These are phyloP conservation scores for Drosophila ohnishii DNA, from an alignment of 1,140 invertebrate species.

Conservation along the genomic window DNA sequence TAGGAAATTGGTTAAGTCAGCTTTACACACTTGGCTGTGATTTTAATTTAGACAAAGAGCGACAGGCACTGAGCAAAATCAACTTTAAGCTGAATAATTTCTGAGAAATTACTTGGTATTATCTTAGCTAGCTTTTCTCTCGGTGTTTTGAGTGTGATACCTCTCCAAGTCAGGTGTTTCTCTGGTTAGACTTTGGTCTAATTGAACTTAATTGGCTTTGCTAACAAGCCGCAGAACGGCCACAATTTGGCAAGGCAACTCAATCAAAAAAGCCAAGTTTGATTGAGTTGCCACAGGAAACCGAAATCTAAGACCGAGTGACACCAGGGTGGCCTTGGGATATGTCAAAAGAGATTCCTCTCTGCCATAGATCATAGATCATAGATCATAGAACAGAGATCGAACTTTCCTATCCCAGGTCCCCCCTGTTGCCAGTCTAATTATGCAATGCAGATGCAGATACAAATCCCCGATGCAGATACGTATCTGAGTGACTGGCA, in stretches of 20 bases:
- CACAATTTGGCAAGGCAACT: constrained; percentile 53
- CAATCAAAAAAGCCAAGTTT: constrained; percentile 36
- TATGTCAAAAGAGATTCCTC: background rate
- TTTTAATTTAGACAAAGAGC: background rate
- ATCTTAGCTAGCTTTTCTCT: background rate
- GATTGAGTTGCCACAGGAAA: constrained; percentile 33
- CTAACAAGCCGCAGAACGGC: constrained; percentile 55
- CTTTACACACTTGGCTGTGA: constrained; percentile 6
- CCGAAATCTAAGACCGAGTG: constrained; percentile 9
- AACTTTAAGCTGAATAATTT: accelerated
- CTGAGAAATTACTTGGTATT: no score
- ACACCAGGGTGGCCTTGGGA: background rate
- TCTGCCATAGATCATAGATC: no score
- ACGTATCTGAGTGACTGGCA: constrained; percentile 39
- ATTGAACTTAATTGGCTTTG: constrained; percentile 72
- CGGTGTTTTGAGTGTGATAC: background rate
- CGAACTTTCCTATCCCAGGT: background rate
- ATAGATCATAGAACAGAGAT: no score
- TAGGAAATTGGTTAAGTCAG: constrained; percentile 16
- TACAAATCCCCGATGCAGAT: constrained; percentile 14
- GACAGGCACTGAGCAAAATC: background rate
- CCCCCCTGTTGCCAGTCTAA: constrained; percentile 4
- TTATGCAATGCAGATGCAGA: constrained; percentile 38
- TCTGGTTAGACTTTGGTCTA: constrained; percentile 32
- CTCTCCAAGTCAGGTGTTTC: background rate